Percentiles rank a stretch among this genome's conserved stretches.
Evolutionary conservation across 1,140 invertebrate genomes (phyloP).

Genomic region (Tribolium madens): DNA sequence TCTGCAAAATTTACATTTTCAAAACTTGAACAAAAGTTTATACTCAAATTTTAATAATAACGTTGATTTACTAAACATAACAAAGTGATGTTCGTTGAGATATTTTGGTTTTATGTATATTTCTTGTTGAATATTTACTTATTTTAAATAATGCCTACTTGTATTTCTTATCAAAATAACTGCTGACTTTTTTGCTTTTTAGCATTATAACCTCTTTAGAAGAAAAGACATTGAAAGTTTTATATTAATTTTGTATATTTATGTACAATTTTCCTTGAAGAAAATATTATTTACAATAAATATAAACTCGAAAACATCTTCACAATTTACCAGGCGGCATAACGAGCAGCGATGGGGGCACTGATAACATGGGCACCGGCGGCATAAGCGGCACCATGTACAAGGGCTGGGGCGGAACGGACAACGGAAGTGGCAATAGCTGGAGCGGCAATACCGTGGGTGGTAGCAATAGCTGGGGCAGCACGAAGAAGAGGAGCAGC

Average conservation of each 20-base stretch:
- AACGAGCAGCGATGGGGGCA: constrained; percentile 5
- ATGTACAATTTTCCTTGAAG: background rate
- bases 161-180: too few species aligned
- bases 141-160: too few species aligned
- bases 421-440: constrained; percentile 24
- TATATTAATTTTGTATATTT: constrained; percentile 23
- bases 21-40: background rate
- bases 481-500: constrained; percentile 31
- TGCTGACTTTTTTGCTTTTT: too few species aligned
- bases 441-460: background rate
- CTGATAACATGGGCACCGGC: background rate
- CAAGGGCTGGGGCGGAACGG: constrained; percentile 31
- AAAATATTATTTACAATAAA: constrained; percentile 33
- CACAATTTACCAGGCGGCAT: constrained; percentile 10
- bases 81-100: too few species aligned
- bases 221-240: background rate
- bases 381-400: constrained; percentile 18
- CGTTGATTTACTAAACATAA: too few species aligned
- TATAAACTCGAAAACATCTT: background rate
- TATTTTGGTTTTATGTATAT: too few species aligned
- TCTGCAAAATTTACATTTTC: background rate
- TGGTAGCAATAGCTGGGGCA: constrained; percentile 30
- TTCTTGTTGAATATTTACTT: too few species aligned
- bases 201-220: too few species aligned
- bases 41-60: background rate